Base-by-base conservation (phyloP, 2,113 vertebrate genomes). In the Ammodytes marinus region DNA sequence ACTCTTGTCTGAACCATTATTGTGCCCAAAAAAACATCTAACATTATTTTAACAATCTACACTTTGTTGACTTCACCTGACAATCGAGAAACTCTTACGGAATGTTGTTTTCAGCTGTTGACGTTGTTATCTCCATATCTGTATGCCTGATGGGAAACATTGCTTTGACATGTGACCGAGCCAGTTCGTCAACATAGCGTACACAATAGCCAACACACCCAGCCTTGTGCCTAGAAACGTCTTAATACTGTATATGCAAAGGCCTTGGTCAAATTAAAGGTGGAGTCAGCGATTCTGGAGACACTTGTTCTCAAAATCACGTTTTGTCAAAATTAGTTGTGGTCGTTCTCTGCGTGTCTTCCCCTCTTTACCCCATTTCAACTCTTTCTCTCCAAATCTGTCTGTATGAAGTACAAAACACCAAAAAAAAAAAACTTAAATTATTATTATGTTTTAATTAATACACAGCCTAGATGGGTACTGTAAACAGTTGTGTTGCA, bases 111-210 rank as follows among this genome's bases (percentile, higher is more conserved):
- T 60, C 59, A 52, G 39, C 42, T 14, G 50, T 39, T 53, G 5
- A 4, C 6, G 42, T 12, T 0, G 1, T 74, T 76, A 61, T 66
- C 50, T 68, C 12, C 8, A 1, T 11, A 35, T 63, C 17, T 69
- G 5, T 53, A 47, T 69, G 64, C 45, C 19, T 47, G 69, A 78
- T 35, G 43, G 45, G 63, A 59, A 35, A 19, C 72, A 40, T 83
- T 80, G 50, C 65, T 64, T 17, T 60, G 12, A 45, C 74, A 58
- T 73, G 78, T 46, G 0, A 71, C 58, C 2, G 2, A 14, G 74
- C 91, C 12, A 17, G 92, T 79, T 76, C 2, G 27, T 69, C 75
- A 45, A 42, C 86, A 79, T 87, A 42, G 42, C 13, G 0, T 1
- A 10, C 52, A 72, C n/a, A 6, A 35, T 17, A 8, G 7, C 17